Base-by-base conservation (phyloP, 2,113 vertebrate species). In the Ellobius talpinus region DNA sequence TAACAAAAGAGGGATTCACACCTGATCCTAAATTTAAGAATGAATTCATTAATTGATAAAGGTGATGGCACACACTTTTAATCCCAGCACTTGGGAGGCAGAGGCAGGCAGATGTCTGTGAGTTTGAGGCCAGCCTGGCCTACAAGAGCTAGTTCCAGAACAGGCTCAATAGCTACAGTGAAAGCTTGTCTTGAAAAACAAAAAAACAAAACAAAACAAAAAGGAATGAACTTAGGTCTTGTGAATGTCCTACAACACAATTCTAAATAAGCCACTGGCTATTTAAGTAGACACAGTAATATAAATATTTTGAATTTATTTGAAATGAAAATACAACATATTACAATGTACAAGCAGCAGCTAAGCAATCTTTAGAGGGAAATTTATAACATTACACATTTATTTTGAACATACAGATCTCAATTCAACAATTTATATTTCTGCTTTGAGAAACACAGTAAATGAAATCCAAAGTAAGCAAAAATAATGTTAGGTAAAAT, bases 401-500 rank as follows among this genome's bases (percentile, higher is more conserved):
- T 93, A 91, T 78, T 93, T 92, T 89, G 61, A 87, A 81, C 42
- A 68, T 16, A 89, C 47, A 91, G 66, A 11, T 79, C 74, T 93
- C 66, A 92, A 65, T 77, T 33, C 36, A 97, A 50, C 52, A 94
- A 91, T 42, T 42, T 45, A 61, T 29, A 31, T 87, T 92, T 77
- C 63, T 33, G 74, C 10, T 74, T 42, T 96, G 58, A 94, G 31
- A 92, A 87, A 79, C 72, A 47, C 29, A 84, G n/a, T 63, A 92
- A 84, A 90, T 78, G 79, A 93, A 96, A 94, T n/a, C n/a, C n/a
- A 89, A 91, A 91, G n/a, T 42, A 96, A 73, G 10, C 52, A 94
- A 94, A 70, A n/a, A 95, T 31, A 90, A 77, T 89, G 31, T 45
- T 14, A 90, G 23, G 17, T 8, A 94, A 90, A 95, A 95, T 76